Evolutionary conservation across 2,113 vertebrate species (phyloP), one percentile per base, ranked within the genome.

Genomic region (Corythoichthys haematopterus): DNA sequence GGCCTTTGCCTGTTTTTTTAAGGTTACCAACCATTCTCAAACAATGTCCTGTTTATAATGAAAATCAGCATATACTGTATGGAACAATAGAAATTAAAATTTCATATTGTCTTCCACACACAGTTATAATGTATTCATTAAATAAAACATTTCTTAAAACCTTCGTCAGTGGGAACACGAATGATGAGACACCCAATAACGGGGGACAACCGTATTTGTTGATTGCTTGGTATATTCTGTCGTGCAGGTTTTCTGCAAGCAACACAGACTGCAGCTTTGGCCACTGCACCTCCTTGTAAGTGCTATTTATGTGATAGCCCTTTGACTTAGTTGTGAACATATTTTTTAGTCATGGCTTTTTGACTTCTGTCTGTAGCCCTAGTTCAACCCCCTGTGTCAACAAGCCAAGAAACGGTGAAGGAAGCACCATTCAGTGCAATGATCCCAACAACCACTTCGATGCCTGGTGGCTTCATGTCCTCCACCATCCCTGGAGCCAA

Each of bases 161-260:
- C 20, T 28, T 28, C 20, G 20, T 28, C 20, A 28, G 20, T 46
- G 45, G 45, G 45, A 11, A 11, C 5, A 4, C 45, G 8, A 55
- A 55, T 55, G 3, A 55, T 33, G 20, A 55, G 28, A 20, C 16
- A n/a, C n/a, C 2, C 6, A 6, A 52, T 52, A n/a, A 20, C 1
- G 20, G 1, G 50, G 15, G 50, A 52, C 16, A 15, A 52, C 50
- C n/a, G 8, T 33, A 8, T 6, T 2, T 52, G 6, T 36, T 2
- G 33, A 57, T 36, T 15, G 2, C 2, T 52, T 1, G 37, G 36
- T 36, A 1, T 43, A 36, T 68, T n/a, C 16, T 55, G 0, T 66
- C 47, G 4, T 66, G 0, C 67, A 99, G 97, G 97, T 82, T 99
- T 92, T 82, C 87, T 99, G 93, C 93, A 94, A 61, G 92, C 95